Evolutionary conservation across 1,140 invertebrate species (phyloP), one percentile per base, ranked within the genome.

Genomic region (Hypothenemus hampei): DNA sequence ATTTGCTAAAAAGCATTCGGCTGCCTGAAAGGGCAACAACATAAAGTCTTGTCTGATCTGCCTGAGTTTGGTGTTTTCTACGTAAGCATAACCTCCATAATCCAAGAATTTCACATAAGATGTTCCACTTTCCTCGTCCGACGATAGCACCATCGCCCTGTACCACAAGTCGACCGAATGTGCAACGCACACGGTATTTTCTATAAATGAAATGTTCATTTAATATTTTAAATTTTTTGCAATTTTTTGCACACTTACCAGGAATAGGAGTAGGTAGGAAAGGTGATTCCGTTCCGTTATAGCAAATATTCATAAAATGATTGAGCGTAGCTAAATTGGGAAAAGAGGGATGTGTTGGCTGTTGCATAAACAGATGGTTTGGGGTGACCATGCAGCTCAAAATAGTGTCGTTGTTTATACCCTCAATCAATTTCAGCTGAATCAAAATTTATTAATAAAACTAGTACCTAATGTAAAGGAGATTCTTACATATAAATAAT

Each of bases 41-140:
- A 96, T 85, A 69, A 94, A 97, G 73, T 98, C 93, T 53, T 83
- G 85, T 58, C 91, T 81, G 52, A 98, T 94, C 75, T 94, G 89
- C 65, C 89, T 81, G 63, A 97, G 79, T 52, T 81, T 73, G 18
- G 80, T 73, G 57, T 84, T 84, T 57, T 81, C 79, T n/a, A 95
- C 77, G 26, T 77, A 78, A 64, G 83, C 81, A 71, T 89, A 98
- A 37, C 94, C 95, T 20, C 96, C 96, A 70, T 93, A 93, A 75
- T 98, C 96, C 1, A 98, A 82, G 69, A 93, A 85, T 73, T 88
- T 88, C 23, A 97, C 81, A 50, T 91, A 77, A 66, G 86, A 87
- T n/a, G 81, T 77, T 53, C 82, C 77, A 36, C 77, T 81, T 33
- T 82, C 81, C 49, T 80, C 73, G 65, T 87, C 83, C 4, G 78